Evolutionary conservation across 2,888 invertebrate species (phyloP).

Genomic region (Latrodectus elegans): DNA sequence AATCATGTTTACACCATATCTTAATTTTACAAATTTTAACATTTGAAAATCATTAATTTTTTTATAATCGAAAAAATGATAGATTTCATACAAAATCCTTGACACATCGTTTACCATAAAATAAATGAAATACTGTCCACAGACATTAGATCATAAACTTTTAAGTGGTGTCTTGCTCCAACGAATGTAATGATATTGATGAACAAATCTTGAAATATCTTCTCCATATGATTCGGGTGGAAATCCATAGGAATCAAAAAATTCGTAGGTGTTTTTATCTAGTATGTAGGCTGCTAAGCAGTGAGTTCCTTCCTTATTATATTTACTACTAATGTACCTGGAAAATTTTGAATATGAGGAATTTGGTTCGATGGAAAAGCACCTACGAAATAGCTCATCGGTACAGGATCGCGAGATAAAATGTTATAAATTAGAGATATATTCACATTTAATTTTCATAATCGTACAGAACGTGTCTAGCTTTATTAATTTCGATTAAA

Average conservation of each 20-base stretch:
- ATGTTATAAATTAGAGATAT: no score
- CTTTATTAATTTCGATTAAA: no score
- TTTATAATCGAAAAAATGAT: no score
- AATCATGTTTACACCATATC: no score
- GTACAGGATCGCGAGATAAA: no score
- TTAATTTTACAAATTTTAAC: no score
- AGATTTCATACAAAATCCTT: no score
- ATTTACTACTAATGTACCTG: slow-evolving; percentile 28
- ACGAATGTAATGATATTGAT: not conserved
- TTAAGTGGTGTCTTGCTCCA: slow-evolving; percentile 5
- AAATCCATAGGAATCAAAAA: no score
- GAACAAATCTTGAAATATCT: not conserved
- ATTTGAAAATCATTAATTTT: no score
- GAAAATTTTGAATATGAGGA: slow-evolving; percentile 16
- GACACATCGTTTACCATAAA: no score
- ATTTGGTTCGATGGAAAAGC: slow-evolving; percentile 28
- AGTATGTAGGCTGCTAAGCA: slow-evolving; percentile 41
- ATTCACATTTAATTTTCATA: no score
- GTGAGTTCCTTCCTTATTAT: slow-evolving; percentile 29
- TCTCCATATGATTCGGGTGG: not conserved
- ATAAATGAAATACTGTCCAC: not conserved
- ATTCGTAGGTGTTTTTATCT: slow-evolving; percentile 11
- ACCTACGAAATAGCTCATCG: slow-evolving; percentile 15
- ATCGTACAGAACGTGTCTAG: no score
- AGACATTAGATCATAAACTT: not conserved